These are phyloP conservation scores for Craniophora ligustri DNA, from an alignment of 2,888 invertebrate genomes.

Conservation along the genomic window DNA sequence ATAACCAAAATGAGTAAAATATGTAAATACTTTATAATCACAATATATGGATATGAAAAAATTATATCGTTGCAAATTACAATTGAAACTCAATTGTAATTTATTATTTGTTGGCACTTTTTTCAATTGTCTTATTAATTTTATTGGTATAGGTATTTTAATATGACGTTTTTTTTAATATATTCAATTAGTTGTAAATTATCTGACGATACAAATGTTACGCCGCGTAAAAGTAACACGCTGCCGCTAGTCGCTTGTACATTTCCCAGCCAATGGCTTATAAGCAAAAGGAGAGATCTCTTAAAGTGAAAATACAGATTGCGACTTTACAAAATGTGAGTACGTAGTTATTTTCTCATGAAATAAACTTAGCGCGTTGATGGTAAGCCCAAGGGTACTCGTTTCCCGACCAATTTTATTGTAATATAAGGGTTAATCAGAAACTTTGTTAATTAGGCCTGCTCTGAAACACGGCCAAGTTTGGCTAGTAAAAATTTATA, in stretches of 20 bases:
- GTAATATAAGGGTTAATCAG: constrained; percentile 54
- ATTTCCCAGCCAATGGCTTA: constrained; percentile 52
- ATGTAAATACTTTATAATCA: no score
- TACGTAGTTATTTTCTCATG: constrained; percentile 57
- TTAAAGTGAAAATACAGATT: constrained; percentile 73
- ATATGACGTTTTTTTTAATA: no score
- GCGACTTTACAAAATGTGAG: constrained; percentile 63
- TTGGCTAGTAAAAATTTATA: constrained; percentile 45
- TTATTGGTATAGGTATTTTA: no score
- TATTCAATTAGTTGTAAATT: no score
- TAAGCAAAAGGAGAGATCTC: constrained; percentile 67
- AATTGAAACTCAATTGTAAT: no score
- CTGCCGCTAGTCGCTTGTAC: constrained; percentile 29
- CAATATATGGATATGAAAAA: no score
- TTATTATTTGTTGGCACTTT: no score
- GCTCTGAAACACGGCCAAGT: constrained; percentile 41
- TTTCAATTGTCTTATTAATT: no score
- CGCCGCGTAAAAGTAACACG: background rate
- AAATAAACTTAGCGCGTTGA: constrained; percentile 58
- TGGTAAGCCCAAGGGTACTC: constrained; percentile 42
- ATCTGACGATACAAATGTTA: no score
- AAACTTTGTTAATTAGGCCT: constrained; percentile 51
- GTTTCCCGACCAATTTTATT: constrained; percentile 50
- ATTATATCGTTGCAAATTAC: no score
- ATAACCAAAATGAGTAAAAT: no score